Evolutionary conservation across 2,113 vertebrate species (phyloP), one percentile per base, ranked within the genome.

Genomic region (Stercorarius parasiticus): DNA sequence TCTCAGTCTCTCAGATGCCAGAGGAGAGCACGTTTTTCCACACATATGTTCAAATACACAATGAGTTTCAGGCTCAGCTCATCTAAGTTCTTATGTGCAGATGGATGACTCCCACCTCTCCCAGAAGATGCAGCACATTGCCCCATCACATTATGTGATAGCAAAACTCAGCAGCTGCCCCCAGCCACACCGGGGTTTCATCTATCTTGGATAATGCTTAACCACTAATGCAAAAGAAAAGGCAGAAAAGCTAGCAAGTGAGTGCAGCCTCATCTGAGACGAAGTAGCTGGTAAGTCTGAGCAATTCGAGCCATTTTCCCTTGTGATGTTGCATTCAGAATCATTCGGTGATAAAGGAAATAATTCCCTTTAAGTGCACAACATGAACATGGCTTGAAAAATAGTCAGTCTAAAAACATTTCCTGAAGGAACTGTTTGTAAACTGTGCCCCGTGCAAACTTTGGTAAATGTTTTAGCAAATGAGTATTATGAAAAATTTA

Each of bases 1-100:
- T 32, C 47, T 53, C 5, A 0, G 73, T n/a, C 29, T 19, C 70
- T 38, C 4, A 15, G 36, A 43, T 0, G 0, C 27, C 55, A 36
- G 36, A 71, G 18, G 50, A 49, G 18, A 72, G 52, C 58, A 49
- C 20, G 2, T 59, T 77, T 62, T 15, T 67, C 47, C 5, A 1
- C 16, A 10, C 11, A 2, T 4, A 30, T 20, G 40, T 40, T 81
- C 36, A 90, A 69, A 77, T 3, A 19, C 10, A 56, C 11, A 42
- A 16, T 8, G 11, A 56, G 66, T 25, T 55, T 74, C 56, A 71
- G 55, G 40, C 45, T 59, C 3, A 13, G 42, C 17, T 85, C 38
- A 26, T n/a, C 30, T 34, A 40, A 55, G 20, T 15, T 72, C 40
- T 23, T 5, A 29, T 1, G 3, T 15, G 34, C 52, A 36, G 29